phyloP scores from a whole-genome alignment of 2,888 invertebrate genomes.

The Melinaea marsaeus region DNA sequence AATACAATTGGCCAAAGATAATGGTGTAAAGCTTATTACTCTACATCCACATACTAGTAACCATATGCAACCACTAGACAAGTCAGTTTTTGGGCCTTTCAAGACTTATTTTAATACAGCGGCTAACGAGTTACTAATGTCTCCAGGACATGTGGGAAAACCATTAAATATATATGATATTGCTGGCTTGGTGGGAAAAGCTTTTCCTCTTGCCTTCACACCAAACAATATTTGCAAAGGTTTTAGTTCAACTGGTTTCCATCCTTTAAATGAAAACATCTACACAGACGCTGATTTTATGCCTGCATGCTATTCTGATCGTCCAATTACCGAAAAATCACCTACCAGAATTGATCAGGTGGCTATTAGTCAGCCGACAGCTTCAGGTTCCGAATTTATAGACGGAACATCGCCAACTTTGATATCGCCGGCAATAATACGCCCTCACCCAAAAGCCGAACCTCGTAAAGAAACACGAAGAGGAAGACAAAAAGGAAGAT shows the following conservation, averaged over 20 bases:
- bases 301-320: slow-evolving; percentile 14
- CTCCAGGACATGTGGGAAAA: slow-evolving; percentile 33
- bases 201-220: slow-evolving; percentile 28
- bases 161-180: slow-evolving; percentile 47
- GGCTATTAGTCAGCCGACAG: slow-evolving; percentile 13
- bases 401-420: slow-evolving; percentile 14
- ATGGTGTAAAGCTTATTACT: slow-evolving; percentile 31
- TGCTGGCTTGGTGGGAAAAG: slow-evolving; percentile 29
- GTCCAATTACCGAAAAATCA: slow-evolving; percentile 20
- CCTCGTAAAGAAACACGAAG: slow-evolving; percentile 27
- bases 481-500: slow-evolving; percentile 29
- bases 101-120: slow-evolving; percentile 30
- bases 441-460: slow-evolving; percentile 31
- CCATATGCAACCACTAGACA: slow-evolving; percentile 38
- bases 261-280: slow-evolving; percentile 29
- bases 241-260: slow-evolving; percentile 25
- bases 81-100: slow-evolving; percentile 37
- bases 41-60: slow-evolving; percentile 25
- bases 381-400: slow-evolving; percentile 8
- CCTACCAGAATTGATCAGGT: slow-evolving; percentile 17
- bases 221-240: slow-evolving; percentile 27
- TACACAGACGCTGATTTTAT: slow-evolving; percentile 28
- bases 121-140: slow-evolving; percentile 18
- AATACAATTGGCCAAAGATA: slow-evolving; percentile 28
- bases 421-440: slow-evolving; percentile 11